Conservation (phyloP, 2,888 invertebrate genomes). For the Phalera bucephala region DNA sequence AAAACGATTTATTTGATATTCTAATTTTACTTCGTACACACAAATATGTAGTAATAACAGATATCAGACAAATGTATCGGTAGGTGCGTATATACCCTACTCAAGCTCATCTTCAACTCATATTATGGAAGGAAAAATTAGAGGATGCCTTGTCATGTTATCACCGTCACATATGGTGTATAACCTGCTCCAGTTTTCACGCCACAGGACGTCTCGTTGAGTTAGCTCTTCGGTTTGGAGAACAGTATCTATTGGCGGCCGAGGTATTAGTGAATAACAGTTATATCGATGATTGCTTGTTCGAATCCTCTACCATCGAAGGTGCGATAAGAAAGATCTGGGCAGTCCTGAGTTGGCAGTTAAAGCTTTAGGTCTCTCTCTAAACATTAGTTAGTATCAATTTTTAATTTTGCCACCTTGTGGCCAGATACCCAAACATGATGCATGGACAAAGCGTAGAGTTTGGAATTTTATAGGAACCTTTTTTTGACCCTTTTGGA, state of each 20-base stretch:
- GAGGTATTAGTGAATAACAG: background rate
- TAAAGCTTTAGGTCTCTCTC: constrained; percentile 1
- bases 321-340: background rate
- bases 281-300: background rate
- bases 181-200: background rate
- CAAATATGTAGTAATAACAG: background rate
- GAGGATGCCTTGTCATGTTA: background rate
- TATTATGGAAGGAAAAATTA: background rate
- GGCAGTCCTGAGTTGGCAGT: background rate
- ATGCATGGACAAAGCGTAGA: constrained; percentile 1
- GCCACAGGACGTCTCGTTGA: background rate
- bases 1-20: background rate
- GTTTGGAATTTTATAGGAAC: background rate
- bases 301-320: background rate
- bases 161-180: background rate
- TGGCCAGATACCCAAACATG: background rate
- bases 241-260: background rate
- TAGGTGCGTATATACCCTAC: background rate
- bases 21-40: background rate
- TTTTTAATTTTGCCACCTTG: background rate
- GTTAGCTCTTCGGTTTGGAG: background rate
- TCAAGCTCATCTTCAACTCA: background rate
- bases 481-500: constrained; percentile 2
- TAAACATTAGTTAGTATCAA: background rate
- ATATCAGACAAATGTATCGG: background rate